Evolutionary conservation across 2,113 vertebrate species (phyloP), one percentile per base, ranked within the genome.

Genomic region (Cinclus mexicanus): DNA sequence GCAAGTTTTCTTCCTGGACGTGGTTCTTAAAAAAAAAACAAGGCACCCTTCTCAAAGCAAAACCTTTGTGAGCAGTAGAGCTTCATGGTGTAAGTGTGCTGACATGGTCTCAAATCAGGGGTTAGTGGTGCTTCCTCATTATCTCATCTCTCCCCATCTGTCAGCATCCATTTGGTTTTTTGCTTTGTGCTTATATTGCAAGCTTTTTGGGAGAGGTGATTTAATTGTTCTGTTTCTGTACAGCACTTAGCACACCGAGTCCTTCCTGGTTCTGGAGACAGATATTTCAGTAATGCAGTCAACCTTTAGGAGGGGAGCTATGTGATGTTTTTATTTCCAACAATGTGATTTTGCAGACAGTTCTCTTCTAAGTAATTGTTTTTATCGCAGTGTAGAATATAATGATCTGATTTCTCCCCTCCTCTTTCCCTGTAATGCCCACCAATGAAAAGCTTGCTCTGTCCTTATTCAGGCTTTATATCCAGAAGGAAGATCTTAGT

Each of bases 151-250:
- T 91, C 81, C 56, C 87, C 74, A 82, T 93, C 80, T 87, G 69
- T 82, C 74, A 76, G 69, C 53, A 75, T 75, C 47, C 37, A 8
- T 91, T 94, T 71, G 41, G 0, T 0, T 33, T 90, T 93, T 95
- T 87, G 39, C 65, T 33, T 42, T 47, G 35, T 79, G 44, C 87
- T 96, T 82, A 4, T 53, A 44, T 25, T 93, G 49, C 49, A 71
- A 6, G 61, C 70, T 93, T 85, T 96, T 77, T 68, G 44, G 44
- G 74, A 85, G 82, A 91, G 53, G 74, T 89, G 56, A 56, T 76
- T 87, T 75, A 71, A 56, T 93, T 87, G 74, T 85, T 90, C 61
- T 42, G 57, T 90, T 50, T 91, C 91, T 84, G 90, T 83, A 31
- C 49, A 88, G 75, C 79, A 41, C 65, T 87, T 91, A 60, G 77